Evolutionary conservation across 2,888 invertebrate species (phyloP).

Genomic region (Stenodema calcarata): DNA sequence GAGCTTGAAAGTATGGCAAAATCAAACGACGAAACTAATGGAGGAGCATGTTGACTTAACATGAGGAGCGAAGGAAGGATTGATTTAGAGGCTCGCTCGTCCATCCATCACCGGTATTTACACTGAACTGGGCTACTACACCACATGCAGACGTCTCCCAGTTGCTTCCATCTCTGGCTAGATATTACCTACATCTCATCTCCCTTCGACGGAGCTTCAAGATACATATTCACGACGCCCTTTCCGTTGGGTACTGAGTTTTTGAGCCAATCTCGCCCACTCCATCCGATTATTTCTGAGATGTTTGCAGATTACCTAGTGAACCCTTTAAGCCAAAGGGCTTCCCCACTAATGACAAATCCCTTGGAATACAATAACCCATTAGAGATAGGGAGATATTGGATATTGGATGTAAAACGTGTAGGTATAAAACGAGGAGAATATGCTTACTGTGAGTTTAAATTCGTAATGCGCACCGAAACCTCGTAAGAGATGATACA

Average conservation of each 20-base stretch:
- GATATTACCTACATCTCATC: neutral
- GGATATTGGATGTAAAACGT: too few relatives aligned
- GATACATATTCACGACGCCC: neutral
- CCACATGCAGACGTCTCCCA: neutral
- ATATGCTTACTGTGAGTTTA: too few relatives aligned
- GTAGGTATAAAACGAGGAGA: too few relatives aligned
- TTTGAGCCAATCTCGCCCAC: neutral
- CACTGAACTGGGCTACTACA: neutral
- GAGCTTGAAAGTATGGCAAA: neutral
- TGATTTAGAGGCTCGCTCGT: neutral
- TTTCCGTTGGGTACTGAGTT: neutral
- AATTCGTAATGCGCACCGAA: too few relatives aligned
- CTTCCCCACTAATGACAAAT: too few relatives aligned
- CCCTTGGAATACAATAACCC: too few relatives aligned
- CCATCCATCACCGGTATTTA: neutral
- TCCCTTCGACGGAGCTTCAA: neutral
- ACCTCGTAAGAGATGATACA: too few relatives aligned
- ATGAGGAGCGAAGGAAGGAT: neutral
- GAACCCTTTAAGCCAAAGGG: too few relatives aligned
- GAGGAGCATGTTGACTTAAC: neutral
- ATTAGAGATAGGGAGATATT: too few relatives aligned
- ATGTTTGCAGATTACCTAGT: neutral
- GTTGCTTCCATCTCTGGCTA: neutral
- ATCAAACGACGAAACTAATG: neutral
- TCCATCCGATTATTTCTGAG: neutral